phyloP scores from a whole-genome alignment of 1,140 invertebrate genomes.

The Megalonaias nervosa region DNA sequence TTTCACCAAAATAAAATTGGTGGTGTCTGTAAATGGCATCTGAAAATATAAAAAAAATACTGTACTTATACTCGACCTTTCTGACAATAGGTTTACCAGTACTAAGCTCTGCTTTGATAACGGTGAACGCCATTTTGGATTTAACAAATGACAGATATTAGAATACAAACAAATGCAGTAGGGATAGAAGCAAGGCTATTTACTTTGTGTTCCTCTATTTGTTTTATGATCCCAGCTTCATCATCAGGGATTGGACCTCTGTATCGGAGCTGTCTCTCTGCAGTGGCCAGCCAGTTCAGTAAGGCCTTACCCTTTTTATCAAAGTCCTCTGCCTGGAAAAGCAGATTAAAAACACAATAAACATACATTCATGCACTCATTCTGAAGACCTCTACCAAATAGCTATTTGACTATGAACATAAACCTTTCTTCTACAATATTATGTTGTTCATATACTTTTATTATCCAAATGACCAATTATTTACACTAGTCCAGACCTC shows the following conservation, averaged over 20 bases:
- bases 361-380: too few relatives aligned
- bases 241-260: conserved; percentile 92
- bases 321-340: conserved; percentile 84
- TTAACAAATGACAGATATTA: background rate
- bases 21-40: background rate
- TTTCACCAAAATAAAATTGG: background rate
- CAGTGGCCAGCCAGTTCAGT: conserved; percentile 96
- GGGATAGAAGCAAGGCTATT: conserved; percentile 17
- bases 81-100: background rate
- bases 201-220: conserved; percentile 72
- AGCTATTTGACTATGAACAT: too few relatives aligned
- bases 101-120: background rate
- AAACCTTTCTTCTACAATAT: too few relatives aligned
- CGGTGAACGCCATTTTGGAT: background rate
- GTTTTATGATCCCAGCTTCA: conserved; percentile 70
- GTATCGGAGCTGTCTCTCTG: conserved; percentile 91
- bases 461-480: too few relatives aligned
- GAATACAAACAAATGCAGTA: conserved; percentile 3
- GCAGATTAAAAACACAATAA: background rate
- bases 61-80: background rate
- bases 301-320: conserved; percentile 95
- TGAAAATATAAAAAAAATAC: background rate
- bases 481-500: too few relatives aligned
- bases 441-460: too few relatives aligned
- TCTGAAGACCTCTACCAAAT: too few relatives aligned